Percentiles rank a stretch among this genome's conserved stretches.
Conservation (phyloP, 2,113 vertebrate genomes). For the Anguilla japonica region DNA sequence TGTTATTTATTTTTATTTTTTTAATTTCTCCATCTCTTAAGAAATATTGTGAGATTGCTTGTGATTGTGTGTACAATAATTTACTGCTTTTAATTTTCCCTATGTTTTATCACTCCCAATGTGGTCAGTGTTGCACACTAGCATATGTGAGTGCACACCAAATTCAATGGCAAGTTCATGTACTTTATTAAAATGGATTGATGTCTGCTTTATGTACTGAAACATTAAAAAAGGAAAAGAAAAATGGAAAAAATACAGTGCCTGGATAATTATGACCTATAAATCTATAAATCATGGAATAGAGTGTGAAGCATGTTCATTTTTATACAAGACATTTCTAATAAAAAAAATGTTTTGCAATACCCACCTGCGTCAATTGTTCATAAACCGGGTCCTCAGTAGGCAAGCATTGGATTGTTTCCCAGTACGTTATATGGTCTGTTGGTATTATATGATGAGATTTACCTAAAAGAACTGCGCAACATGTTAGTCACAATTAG, state of each 20-base stretch:
- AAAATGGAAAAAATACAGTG: conserved; percentile 79
- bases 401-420: background rate
- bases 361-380: background rate
- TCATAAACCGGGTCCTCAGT: background rate
- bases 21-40: conserved; percentile 35
- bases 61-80: conserved; percentile 70
- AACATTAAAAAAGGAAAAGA: conserved; percentile 69
- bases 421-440: background rate
- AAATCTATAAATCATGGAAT: conserved; percentile 71
- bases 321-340: conserved; percentile 95
- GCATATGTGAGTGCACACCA: conserved; percentile 86
- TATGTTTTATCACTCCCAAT: conserved; percentile 60
- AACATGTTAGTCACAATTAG: background rate
- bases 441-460: background rate
- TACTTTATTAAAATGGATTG: conserved; percentile 87
- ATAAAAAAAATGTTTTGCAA: conserved; percentile 96
- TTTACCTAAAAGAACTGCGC: too few relatives aligned
- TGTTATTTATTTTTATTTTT: conserved; percentile 42
- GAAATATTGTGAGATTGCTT: conserved; percentile 61
- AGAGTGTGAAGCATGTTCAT: conserved; percentile 95
- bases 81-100: conserved; percentile 54
- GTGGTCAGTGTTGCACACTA: conserved; percentile 78
- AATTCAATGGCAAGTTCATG: conserved; percentile 90
- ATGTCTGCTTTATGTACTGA: conserved; percentile 87
- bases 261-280: conserved; percentile 86